Base-by-base conservation (phyloP, 2,888 invertebrate species). In the Tupiocoris notatus region DNA sequence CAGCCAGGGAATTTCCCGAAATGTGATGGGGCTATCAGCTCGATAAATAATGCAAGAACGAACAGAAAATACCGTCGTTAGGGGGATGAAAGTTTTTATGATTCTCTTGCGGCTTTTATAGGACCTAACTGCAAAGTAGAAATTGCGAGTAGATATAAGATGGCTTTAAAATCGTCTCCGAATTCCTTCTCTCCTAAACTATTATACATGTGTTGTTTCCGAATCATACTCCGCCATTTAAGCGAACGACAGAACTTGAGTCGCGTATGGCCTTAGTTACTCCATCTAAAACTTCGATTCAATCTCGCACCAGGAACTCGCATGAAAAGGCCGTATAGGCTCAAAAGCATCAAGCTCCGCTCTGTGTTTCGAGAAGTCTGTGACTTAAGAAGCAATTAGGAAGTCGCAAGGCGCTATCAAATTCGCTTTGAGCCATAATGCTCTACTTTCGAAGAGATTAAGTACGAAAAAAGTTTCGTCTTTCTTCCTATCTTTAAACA, bases 381-480 rank as follows among this genome's bases (percentile, higher is more conserved):
- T 59, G n/a, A 12, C 22, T 16, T 2, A n/a, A n/a, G n/a, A 25
- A 70, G 70, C 61, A 70, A 58, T 70, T 70, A 70, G 70, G 70
- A 59, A 70, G 70, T 70, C 59, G 39, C 6, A 39, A 24, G 24
- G 70, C 18, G 59, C 24, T 70, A 70, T 70, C 70, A 70, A 70
- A 70, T 61, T 70, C 70, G 57, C 70, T 59, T 70, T 24, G 61
- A 70, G 70, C 59, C 39, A 24, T 21, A 70, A 59, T 70, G 24
- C 70, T 59, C 70, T 20, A 70, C 70, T 70, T 25, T 22, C 20
- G 59, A 70, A 59, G 22, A 58, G 58, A 70, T 70, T 70, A 70
- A 18, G 17, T 17, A 1, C 16, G 24, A 58, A 18, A 23, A 23
- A 39, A 39, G 22, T 23, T 59, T 59, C 70, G 24, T 25, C 16